Evolutionary conservation across 2,888 invertebrate genomes (phyloP).

Genomic region (Cremastinae sp.): DNA sequence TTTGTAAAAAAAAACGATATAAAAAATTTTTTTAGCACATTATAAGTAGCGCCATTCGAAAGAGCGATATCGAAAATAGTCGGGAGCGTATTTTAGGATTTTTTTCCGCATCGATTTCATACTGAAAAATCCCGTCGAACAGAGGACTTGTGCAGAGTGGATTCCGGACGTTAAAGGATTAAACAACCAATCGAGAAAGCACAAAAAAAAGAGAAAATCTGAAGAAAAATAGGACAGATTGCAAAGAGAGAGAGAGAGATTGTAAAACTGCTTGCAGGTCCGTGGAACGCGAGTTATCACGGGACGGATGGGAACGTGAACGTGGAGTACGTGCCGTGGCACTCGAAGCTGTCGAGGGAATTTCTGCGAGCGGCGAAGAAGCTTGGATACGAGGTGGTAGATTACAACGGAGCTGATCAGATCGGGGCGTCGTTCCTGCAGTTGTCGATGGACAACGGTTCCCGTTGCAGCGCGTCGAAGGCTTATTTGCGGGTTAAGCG

Average conservation of each 20-base stretch:
- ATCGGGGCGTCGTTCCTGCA: constrained; percentile 82
- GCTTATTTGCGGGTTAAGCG: constrained; percentile 82
- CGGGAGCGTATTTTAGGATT: too few relatives aligned
- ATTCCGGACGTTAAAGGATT: too few relatives aligned
- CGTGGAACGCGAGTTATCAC: constrained; percentile 81
- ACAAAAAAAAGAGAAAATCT: constrained; percentile 5
- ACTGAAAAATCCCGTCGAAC: too few relatives aligned
- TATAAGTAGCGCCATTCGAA: too few relatives aligned
- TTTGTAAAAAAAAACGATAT: too few relatives aligned
- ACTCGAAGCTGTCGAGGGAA: constrained; percentile 75
- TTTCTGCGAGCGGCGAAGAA: constrained; percentile 77
- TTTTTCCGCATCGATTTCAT: too few relatives aligned
- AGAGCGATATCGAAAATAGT: too few relatives aligned
- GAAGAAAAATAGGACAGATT: too few relatives aligned
- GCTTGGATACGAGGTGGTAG: constrained; percentile 77
- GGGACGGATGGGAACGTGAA: constrained; percentile 76
- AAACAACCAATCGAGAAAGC: too few relatives aligned
- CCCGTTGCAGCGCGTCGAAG: constrained; percentile 82
- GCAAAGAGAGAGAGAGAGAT: too few relatives aligned
- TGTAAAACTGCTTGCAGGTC: constrained; percentile 80
- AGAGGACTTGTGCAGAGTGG: too few relatives aligned
- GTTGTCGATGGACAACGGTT: constrained; percentile 81
- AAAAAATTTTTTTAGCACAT: too few relatives aligned
- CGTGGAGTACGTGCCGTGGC: constrained; percentile 78
- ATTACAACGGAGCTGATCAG: constrained; percentile 81